Percentiles rank a stretch among this genome's conserved stretches.
phyloP scores from a whole-genome alignment of 1,140 invertebrate species.

The Drosophila mayri region DNA sequence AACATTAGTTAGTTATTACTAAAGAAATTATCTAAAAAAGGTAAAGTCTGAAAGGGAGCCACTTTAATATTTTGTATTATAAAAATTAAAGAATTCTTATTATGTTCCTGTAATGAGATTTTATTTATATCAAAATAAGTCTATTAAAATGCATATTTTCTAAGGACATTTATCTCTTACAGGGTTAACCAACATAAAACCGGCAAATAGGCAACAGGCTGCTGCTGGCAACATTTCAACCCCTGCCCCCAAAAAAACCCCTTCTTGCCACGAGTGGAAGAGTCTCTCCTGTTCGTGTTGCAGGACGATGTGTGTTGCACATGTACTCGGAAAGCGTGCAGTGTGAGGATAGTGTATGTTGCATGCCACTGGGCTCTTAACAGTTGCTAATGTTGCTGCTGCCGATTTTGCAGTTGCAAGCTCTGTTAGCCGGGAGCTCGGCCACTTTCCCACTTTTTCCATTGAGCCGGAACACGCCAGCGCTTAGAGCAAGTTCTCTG shows the following conservation, averaged over 20 bases:
- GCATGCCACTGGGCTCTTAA: conserved; percentile 53
- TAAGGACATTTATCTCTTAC: neutral
- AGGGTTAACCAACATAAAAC: conserved; percentile 37
- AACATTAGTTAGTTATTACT: no score
- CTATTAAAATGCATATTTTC: neutral
- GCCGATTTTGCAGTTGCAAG: conserved; percentile 15
- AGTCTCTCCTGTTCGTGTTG: conserved; percentile 25
- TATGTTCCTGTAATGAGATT: neutral
- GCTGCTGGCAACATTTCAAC: conserved; percentile 51
- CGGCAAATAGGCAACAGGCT: conserved; percentile 50
- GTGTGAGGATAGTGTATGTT: conserved; percentile 16
- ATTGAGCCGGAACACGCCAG: conserved; percentile 13
- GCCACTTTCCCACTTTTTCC: conserved; percentile 31
- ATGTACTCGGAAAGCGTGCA: neutral
- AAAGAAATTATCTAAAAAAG: no score
- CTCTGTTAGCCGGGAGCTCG: conserved; percentile 25
- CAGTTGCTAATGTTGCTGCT: conserved; percentile 35
- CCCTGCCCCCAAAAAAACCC: neutral
- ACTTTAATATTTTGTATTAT: neutral
- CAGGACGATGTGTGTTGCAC: conserved; percentile 42
- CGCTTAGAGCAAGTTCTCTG: conserved; percentile 14
- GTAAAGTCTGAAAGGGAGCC: no score
- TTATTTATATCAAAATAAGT: neutral
- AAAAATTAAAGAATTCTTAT: neutral
- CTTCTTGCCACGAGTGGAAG: neutral